Evolutionary conservation across 2,888 invertebrate genomes (phyloP), one percentile per base, ranked within the genome.

Genomic region (Gastrophysa polygoni): DNA sequence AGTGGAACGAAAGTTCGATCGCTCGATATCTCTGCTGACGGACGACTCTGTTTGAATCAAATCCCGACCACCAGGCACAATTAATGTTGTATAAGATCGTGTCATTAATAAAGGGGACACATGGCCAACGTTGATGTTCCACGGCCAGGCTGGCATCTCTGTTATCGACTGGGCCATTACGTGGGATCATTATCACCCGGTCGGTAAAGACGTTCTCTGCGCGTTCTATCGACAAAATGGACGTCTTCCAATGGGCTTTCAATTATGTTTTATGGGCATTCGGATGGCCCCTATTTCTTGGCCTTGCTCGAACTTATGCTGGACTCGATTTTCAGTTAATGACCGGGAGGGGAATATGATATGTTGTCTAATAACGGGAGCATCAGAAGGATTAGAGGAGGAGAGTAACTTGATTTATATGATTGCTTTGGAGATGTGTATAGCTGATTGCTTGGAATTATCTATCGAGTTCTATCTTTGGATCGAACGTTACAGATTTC

Each of bases 221-320:
- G 73, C 73, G 73, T 72, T 68, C 62, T 34, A 67, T 66, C 69
- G 64, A 69, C 72, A 72, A 75, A 74, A 76, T 77, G 75, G 77
- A 77, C 71, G 73, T 74, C 74, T 73, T 71, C 70, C 68, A 73
- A 76, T 71, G 75, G 76, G 74, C 73, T 75, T 78, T 78, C 78
- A 76, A 79, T 79, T 78, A 77, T 77, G 76, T 77, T 78, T 76
- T 76, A 75, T 75, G 73, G 69, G 63, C 59, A 61, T 67, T 68
- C 68, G 68, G 67, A 68, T 70, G 61, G 64, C 63, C 60, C 59
- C 55, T 64, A 67, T 69, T 68, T 69, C 66, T 66, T 38, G 44
- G 43, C 18, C 24, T 54, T 44, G 24, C 63, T 32, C 50, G 24
- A 50, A 50, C 55, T 29, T 56, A 56, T 54, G 11, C 14, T 28